Base-by-base conservation (phyloP, 1,140 invertebrate genomes). In the Teleogryllus occipitalis region DNA sequence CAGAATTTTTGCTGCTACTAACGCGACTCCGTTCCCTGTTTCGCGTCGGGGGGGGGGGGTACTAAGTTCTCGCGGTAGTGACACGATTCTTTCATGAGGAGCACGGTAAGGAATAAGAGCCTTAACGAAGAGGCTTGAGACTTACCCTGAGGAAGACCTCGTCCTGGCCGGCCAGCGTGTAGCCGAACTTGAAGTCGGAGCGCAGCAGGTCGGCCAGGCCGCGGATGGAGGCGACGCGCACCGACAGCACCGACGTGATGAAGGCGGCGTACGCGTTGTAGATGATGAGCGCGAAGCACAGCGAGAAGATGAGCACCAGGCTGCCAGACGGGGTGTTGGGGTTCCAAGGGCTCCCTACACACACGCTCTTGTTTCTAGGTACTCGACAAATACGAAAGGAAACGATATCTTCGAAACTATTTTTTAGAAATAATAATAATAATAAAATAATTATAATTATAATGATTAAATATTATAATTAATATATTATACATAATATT, bases 201-300 rank as follows among this genome's bases (percentile, higher is more conserved):
- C 88, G 84, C 0, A 91, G 81, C 0, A 92, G 87, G 80, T 90
- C 90, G 0, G 86, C 85, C 7, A 91, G 86, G 0, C 88, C 89
- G 46, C 86, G 87, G 18, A 92, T 89, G 39, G 87, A 87, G 46
- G 86, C 87, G 0, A 88, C 87, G 81, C 91, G 87, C 0, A 92
- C 90, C 0, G 91, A 91, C 21, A 92, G 82, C 15, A 91, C 90
- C 0, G 91, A 92, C 0, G 90, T 90, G 47, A 91, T 90, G 80
- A 90, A 90, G 7, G 89, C 90, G 0, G 90, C 89, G 79, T 91
- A 91, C 0, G 90, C 87, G 81, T 90, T 90, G 81, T 90, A 90
- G 8, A 86, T 90, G 0, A 91, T 87, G 18, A 90, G 82, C 0
- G 89, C 88, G 80, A 90, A 91, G 7, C 90, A 83, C 27, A 91